Base-by-base conservation (phyloP, 1,140 invertebrate species). In the Lepidotrigona ventralis region DNA sequence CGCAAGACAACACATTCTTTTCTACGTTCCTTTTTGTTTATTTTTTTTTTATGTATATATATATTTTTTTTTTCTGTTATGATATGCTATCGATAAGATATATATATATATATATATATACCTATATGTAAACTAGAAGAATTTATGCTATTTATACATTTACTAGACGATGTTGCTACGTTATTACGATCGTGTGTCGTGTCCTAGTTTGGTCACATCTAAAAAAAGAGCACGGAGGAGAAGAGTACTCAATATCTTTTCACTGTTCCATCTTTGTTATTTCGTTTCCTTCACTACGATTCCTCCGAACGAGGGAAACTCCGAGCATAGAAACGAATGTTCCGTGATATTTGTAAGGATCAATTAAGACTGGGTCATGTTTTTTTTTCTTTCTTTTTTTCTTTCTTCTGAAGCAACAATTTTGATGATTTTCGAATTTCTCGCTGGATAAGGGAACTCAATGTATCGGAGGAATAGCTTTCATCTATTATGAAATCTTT, bases 241-340 rank as follows among this genome's bases (percentile, higher is more conserved):
- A 88, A 89, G 85, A 86, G 82, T 87, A 79, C 88, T 83, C 70
- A 79, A 88, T 87, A 85, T 83, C 23, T 53, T 75, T 60, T n/a
- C n/a, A 21, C 69, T 53, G 4, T 23, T 46, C 2, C 9, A 2
- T 51, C 1, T 54, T 72, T 33, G 33, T 33, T 33, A 33, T 53
- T 17, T 71, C 26, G n/a, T 1, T 5, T 17, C 29, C 60, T n/a
- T 21, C 11, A 12, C 17, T 26, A 14, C 72, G 29, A 82, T 82
- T 77, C 81, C 74, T 69, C 74, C 73, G 54, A 17, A 54, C 33
- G 1, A 46, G 63, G 23, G 2, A 77, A 26, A 63, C 33, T 39
- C 33, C 54, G 8, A 33, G 33, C 33, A 33, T 33, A 33, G 33
- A 46, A 46, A 46, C 39, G 39, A 39, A 39, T 0, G 39, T 46